Evolutionary conservation across 2,888 invertebrate species (phyloP), one percentile per base, ranked within the genome.

Genomic region (Halocaridina rubra): DNA sequence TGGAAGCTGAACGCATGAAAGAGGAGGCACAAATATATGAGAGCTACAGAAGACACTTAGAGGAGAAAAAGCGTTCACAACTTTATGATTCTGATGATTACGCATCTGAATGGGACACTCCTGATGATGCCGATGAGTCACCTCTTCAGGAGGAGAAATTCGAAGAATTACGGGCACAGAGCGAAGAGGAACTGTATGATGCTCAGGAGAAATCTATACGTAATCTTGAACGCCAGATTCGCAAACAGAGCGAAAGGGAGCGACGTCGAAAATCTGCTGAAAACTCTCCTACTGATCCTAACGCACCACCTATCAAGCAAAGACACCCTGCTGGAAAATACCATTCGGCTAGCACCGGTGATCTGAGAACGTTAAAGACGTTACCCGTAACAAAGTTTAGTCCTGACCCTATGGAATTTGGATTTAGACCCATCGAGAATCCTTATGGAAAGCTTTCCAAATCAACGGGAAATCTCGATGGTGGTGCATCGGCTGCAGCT

Each of bases 391-490:
- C 88, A 2, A 88, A 88, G 75, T 88, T 88, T 64, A 88, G 84
- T 46, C 88, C 88, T 7, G 88, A 88, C 69, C 88, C 88, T 0
- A 88, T 88, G 88, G 88, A 88, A 59, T 88, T 88, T 67, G 88
- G 88, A 1, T 88, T 88, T 30, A 64, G 85, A 7, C 88, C 88
- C 29, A 88, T 88, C n/a, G 88, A 88, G 33, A 80, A 59, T 3
- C 88, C 88, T 24, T 81, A 85, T 39, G 77, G 57, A 13, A 85
- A 81, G 29, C 79, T 87, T 0, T 87, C 87, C 53, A 87, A 85
- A 72, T 87, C 87, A 16, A 80, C 84, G 24, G 84, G 85, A 2
- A 87, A 87, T 57, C 29, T 87, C 24, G 81, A 76, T 27, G 74
- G 82, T 7, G 85, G 85, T 16, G 57, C 81, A 16, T 87, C 87